phyloP scores from a whole-genome alignment of 2,797 vertebrate genomes.

The Ataeniobius toweri region DNA sequence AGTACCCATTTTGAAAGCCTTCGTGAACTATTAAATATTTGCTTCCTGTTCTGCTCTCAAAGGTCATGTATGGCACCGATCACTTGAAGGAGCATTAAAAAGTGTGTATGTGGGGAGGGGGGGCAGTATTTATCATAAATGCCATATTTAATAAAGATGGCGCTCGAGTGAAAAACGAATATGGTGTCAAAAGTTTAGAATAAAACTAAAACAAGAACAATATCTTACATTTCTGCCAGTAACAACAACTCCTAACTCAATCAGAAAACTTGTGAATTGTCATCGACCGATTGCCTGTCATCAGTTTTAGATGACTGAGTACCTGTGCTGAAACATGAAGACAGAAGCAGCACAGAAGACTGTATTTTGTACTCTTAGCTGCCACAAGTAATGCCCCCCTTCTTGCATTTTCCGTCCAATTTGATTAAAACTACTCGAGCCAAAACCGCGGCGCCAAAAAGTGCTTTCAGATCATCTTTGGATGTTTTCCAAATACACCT shows the following conservation, averaged over 20 bases:
- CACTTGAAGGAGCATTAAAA: slow-evolving; percentile 35
- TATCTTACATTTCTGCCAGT: slow-evolving; percentile 37
- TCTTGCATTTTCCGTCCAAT: slow-evolving; percentile 73
- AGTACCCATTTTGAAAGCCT: slow-evolving; percentile 20
- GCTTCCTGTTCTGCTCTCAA: slow-evolving; percentile 47
- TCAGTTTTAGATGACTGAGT: slow-evolving; percentile 68
- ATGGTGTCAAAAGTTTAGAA: slow-evolving; percentile 48
- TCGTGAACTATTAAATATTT: slow-evolving; percentile 24
- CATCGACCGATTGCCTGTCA: slow-evolving; percentile 71
- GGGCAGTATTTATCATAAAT: slow-evolving; percentile 44
- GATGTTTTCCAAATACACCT: slow-evolving; percentile 82
- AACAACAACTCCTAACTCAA: slow-evolving; percentile 55
- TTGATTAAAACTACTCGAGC: slow-evolving; percentile 77
- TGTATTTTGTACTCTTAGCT: slow-evolving; percentile 75
- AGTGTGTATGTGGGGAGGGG: not conserved
- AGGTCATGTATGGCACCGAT: slow-evolving; percentile 69
- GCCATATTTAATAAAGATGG: slow-evolving; percentile 58
- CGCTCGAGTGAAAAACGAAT: slow-evolving; percentile 41
- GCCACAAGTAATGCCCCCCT: slow-evolving; percentile 74
- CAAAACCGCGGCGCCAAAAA: slow-evolving; percentile 86
- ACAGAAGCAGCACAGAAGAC: slow-evolving; percentile 52
- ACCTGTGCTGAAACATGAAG: slow-evolving; percentile 42
- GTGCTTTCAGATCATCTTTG: slow-evolving; percentile 91
- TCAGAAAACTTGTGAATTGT: slow-evolving; percentile 66
- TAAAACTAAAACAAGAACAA: slow-evolving; percentile 13